Base-by-base conservation (phyloP, 2,888 invertebrate genomes). In the Caradrina kadenii region DNA sequence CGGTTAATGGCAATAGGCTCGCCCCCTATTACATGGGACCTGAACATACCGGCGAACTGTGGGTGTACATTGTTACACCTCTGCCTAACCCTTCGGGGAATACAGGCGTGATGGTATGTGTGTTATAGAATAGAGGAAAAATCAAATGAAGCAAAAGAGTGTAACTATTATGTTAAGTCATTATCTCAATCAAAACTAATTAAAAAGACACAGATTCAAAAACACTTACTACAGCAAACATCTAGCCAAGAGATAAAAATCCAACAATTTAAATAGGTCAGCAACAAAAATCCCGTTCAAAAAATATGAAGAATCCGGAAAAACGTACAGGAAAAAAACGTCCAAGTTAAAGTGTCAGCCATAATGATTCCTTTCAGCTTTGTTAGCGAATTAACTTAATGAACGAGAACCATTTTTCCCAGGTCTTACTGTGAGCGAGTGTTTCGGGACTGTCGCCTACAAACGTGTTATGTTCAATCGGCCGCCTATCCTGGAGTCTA, bases 401-500 rank as follows among this genome's bases (percentile, higher is more conserved):
- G 71, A 79, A 80, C 73, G 58, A 6, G 50, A 66, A 55, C 53
- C 39, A 74, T 81, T 81, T 74, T 81, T 70, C 78, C 39, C 92
- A 98, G 98, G 85, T 98, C 98, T 61, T 98, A 98, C 91, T 98
- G 98, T 91, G 98, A 98, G 90, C 96, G 98, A 68, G 97, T 98
- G 80, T 99, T 98, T 94, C 96, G 98, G 62, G 98, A 99, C 90
- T 98, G 98, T 88, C 97, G 98, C 21, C 96, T 99, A 35, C 98
- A 99, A 92, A 98, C 98, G 6, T 99, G 99, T 94, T 99, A 98
- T 93, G 98, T 99, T 5, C 99, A 99, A 93, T 98, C 98, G 17
- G 99, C 99, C 5, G 99, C 98, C 10, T 99, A 98, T 92, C 99
- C 99, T 19, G 99, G 99, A 52, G 97, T 99, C 22, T 99, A 99